Evolutionary conservation across 2,797 vertebrate species (phyloP), one percentile per base, ranked within the genome.

Genomic region (Kryptopterus vitreolus): DNA sequence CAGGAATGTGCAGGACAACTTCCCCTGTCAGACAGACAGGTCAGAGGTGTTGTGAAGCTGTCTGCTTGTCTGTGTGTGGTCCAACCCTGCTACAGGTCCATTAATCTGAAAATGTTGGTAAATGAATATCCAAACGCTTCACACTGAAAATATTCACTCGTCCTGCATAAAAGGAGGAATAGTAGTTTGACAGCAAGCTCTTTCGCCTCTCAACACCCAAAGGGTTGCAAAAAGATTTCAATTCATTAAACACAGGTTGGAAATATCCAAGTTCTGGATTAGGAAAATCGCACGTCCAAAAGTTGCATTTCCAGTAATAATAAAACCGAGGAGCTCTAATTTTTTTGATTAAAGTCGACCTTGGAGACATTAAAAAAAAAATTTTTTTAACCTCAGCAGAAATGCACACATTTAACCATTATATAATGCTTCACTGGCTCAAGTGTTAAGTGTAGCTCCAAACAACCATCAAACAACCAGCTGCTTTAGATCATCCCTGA

Each of bases 61-160:
- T 79, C 70, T 78, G n/a, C 20, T 16, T 68, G 43, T 58, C 43
- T 84, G 77, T 82, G 85, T 80, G 82, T 82, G 82, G 80, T 50
- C 63, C 77, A n/a, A 31, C 71, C 65, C 59, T 59, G 52, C 58
- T 81, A 57, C 48, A 75, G 53, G 53, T 81, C 68, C 12, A 48
- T 43, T 78, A 66, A 61, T 22, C 68, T 46, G 50, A 57, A 66
- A 75, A 57, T 15, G 16, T 18, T 53, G 33, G 31, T 65, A 20
- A 48, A n/a, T 35, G 18, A 31, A 48, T 50, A 76, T 66, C 12
- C 43, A 53, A 10, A 68, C 24, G 12, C 68, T 65, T 58, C n/a
- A 66, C 43, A 73, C 4, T 73, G 4, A 29, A 43, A 43, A 43
- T 43, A 10, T 43, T 43, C 38, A 10, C 6, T 10, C 38, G 10